Evolutionary conservation across 2,888 invertebrate species (phyloP).

Genomic region (Eupithecia tripunctaria): DNA sequence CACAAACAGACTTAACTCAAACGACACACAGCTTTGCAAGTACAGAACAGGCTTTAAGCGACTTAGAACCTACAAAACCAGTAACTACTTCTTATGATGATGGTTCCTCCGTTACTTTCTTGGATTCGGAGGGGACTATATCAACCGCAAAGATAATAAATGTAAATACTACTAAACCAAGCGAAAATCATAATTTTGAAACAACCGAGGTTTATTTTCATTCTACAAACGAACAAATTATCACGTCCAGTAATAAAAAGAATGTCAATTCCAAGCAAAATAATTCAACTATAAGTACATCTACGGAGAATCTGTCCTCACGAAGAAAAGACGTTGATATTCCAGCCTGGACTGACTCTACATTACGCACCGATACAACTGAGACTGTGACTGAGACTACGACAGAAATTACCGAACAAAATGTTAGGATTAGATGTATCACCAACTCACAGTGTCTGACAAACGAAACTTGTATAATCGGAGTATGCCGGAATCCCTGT

Average conservation of each 20-base stretch:
- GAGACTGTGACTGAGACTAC: slow-evolving; percentile 63
- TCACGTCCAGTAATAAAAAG: neutral
- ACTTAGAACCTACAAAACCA: slow-evolving; percentile 4
- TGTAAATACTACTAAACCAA: slow-evolving; percentile 2
- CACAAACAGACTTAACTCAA: neutral
- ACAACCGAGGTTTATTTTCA: neutral
- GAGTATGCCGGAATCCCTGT: slow-evolving; percentile 87
- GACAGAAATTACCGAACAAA: slow-evolving; percentile 54
- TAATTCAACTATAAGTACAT: slow-evolving; percentile 61
- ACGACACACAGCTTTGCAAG: neutral
- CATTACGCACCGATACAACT: slow-evolving; percentile 69
- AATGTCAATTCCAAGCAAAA: slow-evolving; percentile 35
- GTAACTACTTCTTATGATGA: slow-evolving; percentile 2
- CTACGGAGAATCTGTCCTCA: slow-evolving; percentile 73
- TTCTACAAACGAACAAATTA: slow-evolving; percentile 8
- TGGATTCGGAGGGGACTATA: slow-evolving; percentile 8
- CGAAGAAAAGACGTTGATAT: slow-evolving; percentile 77
- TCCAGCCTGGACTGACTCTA: slow-evolving; percentile 77
- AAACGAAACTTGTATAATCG: slow-evolving; percentile 86
- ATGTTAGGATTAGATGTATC: slow-evolving; percentile 80
- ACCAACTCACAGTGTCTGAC: slow-evolving; percentile 86
- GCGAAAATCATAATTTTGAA: slow-evolving; percentile 7
- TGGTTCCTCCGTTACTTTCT: neutral
- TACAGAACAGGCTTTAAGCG: neutral
- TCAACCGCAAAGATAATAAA: slow-evolving; percentile 12